These are phyloP conservation scores for Periophthalmodon schlosseri DNA, from an alignment of 2,113 vertebrate species.

Conservation along the genomic window DNA sequence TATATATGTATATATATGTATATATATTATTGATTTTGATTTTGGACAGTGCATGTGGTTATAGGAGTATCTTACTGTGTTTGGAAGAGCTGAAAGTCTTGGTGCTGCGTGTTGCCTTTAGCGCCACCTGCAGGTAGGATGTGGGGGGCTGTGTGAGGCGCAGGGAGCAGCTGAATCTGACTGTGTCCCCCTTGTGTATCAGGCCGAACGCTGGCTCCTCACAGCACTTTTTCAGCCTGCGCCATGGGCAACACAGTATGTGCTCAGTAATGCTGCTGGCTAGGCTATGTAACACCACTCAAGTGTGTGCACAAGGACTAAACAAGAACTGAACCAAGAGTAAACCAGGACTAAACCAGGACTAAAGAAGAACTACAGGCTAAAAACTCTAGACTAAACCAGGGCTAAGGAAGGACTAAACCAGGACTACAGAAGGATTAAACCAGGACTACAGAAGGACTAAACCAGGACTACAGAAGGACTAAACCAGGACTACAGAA, in stretches of 20 bases:
- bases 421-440: too few relatives aligned
- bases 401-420: too few relatives aligned
- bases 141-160: constrained; percentile 17
- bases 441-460: too few relatives aligned
- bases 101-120: constrained; percentile 35
- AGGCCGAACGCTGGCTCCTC: background rate
- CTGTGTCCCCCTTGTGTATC: background rate
- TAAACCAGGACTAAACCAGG: too few relatives aligned
- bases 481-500: background rate
- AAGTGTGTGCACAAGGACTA: too few relatives aligned
- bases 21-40: too few relatives aligned
- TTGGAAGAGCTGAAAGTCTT: constrained; percentile 35
- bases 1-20: too few relatives aligned
- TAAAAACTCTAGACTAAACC: too few relatives aligned
- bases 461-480: too few relatives aligned
- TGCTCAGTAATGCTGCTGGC: background rate
- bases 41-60: background rate
- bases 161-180: constrained; percentile 66
- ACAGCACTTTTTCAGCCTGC: constrained; percentile 51
- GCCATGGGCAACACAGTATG: background rate
- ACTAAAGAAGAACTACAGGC: too few relatives aligned
- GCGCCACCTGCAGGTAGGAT: constrained; percentile 51
- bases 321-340: too few relatives aligned
- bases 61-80: constrained; percentile 55
- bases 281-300: background rate